A percentile compares a stretch with the other conserved stretches of the same genome.
phyloP scores from a whole-genome alignment of 2,113 vertebrate genomes.

The Argyrosomus japonicus region DNA sequence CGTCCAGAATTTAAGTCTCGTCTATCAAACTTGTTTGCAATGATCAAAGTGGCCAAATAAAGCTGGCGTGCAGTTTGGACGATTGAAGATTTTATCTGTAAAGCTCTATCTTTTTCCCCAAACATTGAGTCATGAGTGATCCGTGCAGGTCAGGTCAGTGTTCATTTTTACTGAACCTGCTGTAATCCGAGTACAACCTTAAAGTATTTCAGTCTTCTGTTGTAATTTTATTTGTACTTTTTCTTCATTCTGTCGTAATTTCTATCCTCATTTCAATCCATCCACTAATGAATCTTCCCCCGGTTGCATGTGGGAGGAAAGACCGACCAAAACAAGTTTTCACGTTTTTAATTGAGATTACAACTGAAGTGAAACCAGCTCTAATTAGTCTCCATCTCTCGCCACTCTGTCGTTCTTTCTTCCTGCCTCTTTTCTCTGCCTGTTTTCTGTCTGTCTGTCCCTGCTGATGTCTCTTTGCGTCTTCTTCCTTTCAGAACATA shows the following conservation, averaged over 20 bases:
- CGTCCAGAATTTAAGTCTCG: slow-evolving; percentile 8
- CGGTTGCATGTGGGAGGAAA: slow-evolving; percentile 13
- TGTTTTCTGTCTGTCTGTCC: neutral
- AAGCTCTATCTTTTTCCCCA: neutral
- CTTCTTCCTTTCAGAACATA: slow-evolving; percentile 34
- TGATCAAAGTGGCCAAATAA: slow-evolving; percentile 35
- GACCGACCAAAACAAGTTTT: neutral
- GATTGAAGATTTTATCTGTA: slow-evolving; percentile 26
- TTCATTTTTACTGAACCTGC: neutral
- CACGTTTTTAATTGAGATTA: slow-evolving; percentile 38
- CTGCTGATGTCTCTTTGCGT: neutral
- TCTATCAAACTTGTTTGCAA: slow-evolving; percentile 16
- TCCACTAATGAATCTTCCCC: neutral
- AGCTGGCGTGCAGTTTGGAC: neutral
- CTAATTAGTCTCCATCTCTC: slow-evolving; percentile 28
- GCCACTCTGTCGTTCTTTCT: neutral
- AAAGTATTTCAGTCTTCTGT: neutral
- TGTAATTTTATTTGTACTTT: neutral
- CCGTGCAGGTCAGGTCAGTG: neutral
- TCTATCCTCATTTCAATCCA: neutral
- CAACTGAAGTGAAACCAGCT: slow-evolving; percentile 26
- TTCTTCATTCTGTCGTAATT: neutral
- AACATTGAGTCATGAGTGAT: neutral
- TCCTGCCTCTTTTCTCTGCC: neutral
- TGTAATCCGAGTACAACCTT: neutral